Evolutionary conservation across 2,797 vertebrate genomes (phyloP).

Genomic region (Austrolebias charrua): DNA sequence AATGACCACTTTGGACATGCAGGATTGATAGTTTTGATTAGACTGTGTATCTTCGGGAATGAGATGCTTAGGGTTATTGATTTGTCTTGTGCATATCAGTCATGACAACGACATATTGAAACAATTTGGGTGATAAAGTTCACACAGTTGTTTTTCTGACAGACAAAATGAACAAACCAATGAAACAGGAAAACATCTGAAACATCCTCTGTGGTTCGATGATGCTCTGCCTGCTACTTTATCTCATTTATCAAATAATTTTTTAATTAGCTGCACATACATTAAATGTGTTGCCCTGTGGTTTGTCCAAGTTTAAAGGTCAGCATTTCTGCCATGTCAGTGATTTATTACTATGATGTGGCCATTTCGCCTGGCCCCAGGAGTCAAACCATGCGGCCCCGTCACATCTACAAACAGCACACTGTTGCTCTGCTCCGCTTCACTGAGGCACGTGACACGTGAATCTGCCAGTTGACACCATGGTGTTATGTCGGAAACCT

Average conservation of each 20-base stretch:
- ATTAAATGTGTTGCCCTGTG: slow-evolving; percentile 23
- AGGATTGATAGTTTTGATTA: slow-evolving; percentile 81
- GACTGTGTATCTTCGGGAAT: slow-evolving; percentile 63
- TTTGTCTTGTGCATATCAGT: slow-evolving; percentile 70
- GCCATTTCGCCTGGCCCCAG: slow-evolving; percentile 51
- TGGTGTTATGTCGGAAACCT: slow-evolving; percentile 51
- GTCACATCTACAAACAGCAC: slow-evolving; percentile 66
- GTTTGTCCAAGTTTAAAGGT: slow-evolving; percentile 57
- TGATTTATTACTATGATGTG: slow-evolving; percentile 76
- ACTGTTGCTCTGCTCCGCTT: slow-evolving; percentile 66
- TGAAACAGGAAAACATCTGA: slow-evolving; percentile 31
- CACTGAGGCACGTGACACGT: slow-evolving; percentile 69
- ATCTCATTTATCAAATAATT: slow-evolving; percentile 18
- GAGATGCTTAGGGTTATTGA: slow-evolving; percentile 66
- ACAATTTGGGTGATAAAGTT: slow-evolving; percentile 44
- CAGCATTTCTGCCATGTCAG: slow-evolving; percentile 65
- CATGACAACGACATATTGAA: slow-evolving; percentile 53
- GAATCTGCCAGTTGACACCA: slow-evolving; percentile 67
- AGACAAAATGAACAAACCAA: slow-evolving; percentile 41
- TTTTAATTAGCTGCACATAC: slow-evolving; percentile 24
- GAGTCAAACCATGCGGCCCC: slow-evolving; percentile 49
- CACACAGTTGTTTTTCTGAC: slow-evolving; percentile 41
- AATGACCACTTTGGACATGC: slow-evolving; percentile 65
- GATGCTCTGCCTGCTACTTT: not conserved
- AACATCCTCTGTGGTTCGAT: slow-evolving; percentile 13